Percentiles rank a stretch among this genome's conserved stretches.
These are phyloP conservation scores for Caenorhabditis tropicalis DNA, from an alignment of 1,140 invertebrate species.

Conservation along the genomic window DNA sequence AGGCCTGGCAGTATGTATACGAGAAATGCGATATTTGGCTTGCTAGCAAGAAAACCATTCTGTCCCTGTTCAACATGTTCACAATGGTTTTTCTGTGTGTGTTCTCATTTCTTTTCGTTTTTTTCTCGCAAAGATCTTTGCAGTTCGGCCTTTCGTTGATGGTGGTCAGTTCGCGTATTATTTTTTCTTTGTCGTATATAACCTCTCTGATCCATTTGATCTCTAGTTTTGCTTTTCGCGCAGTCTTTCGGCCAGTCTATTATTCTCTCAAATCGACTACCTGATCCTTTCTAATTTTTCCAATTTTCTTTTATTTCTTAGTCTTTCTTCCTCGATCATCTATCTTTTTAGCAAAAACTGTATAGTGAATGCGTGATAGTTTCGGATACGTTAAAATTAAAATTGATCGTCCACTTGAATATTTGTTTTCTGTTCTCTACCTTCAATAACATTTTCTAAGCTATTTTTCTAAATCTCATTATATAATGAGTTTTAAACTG, in stretches of 20 bases:
- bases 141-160: slow-evolving; percentile 16
- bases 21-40: neutral
- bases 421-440: too few relatives aligned
- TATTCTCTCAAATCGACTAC: neutral
- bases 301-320: neutral
- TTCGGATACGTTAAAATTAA: too few relatives aligned
- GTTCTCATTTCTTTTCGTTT: neutral
- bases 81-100: slow-evolving; percentile 25
- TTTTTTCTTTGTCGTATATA: neutral
- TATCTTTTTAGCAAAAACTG: neutral
- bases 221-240: neutral
- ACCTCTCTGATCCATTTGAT: neutral
- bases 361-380: neutral
- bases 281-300: slow-evolving; percentile 17
- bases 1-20: too few relatives aligned
- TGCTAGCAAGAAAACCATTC: neutral
- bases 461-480: too few relatives aligned
- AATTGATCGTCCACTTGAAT: too few relatives aligned
- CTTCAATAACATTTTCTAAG: too few relatives aligned
- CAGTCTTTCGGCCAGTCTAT: slow-evolving; percentile 1
- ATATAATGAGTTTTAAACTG: too few relatives aligned
- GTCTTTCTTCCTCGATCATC: neutral
- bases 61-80: neutral
- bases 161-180: slow-evolving; percentile 41
- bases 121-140: slow-evolving; percentile 12